These are phyloP conservation scores for Diogma glabrata DNA, from an alignment of 2,888 invertebrate species.

Conservation along the genomic window DNA sequence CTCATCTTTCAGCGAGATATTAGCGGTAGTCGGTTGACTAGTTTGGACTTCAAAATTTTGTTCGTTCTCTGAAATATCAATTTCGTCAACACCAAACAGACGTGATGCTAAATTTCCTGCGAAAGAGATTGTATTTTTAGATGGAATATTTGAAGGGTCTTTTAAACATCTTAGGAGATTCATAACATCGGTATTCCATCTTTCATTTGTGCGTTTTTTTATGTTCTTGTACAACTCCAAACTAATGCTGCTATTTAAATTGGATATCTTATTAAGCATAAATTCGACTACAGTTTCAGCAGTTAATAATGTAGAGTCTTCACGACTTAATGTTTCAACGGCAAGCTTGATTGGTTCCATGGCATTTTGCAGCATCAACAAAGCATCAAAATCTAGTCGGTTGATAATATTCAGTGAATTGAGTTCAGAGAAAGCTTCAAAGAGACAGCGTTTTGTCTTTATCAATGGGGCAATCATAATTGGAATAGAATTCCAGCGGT, in stretches of 20 bases:
- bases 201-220: background rate
- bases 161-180: background rate
- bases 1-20: background rate
- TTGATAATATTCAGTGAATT: slow-evolving; percentile 1
- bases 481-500: background rate
- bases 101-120: slow-evolving; percentile 4
- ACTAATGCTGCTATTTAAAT: no score
- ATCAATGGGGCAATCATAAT: background rate
- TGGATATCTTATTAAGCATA: background rate
- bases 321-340: background rate
- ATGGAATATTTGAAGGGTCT: background rate
- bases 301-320: background rate
- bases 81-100: background rate
- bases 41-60: no score
- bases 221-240: background rate
- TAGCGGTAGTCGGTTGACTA: background rate
- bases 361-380: background rate
- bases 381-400: background rate
- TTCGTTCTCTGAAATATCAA: background rate
- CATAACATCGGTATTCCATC: slow-evolving; percentile 6
- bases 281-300: background rate
- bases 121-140: slow-evolving; percentile 3
- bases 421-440: no score
- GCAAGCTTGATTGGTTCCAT: background rate
- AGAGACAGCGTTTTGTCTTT: no score